Conservation (phyloP, 2,888 invertebrate species). For the Drosophila siamana region DNA sequence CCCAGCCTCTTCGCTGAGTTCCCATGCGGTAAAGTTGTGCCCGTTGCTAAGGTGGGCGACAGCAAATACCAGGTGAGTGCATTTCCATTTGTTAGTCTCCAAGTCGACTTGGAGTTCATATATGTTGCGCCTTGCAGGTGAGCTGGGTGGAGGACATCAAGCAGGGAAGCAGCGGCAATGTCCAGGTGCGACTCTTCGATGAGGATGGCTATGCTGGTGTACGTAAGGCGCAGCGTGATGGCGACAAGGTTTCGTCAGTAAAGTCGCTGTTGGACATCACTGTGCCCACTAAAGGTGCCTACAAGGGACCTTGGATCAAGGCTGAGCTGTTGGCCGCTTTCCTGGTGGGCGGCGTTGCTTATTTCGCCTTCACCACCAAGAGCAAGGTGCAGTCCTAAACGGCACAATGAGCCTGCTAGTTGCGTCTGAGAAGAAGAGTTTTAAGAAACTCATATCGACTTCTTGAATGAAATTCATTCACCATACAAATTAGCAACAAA, state of each 20-base stretch:
- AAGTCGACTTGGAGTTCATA: too few relatives aligned
- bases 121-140: conserved; percentile 87
- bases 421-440: background rate
- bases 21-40: conserved; percentile 91
- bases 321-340: conserved; percentile 95
- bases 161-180: conserved; percentile 92
- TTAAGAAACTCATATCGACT: conserved; percentile 18
- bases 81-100: too few relatives aligned
- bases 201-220: conserved; percentile 96
- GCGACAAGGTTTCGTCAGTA: conserved; percentile 88
- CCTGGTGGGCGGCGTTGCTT: conserved; percentile 92
- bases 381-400: conserved; percentile 91
- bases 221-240: conserved; percentile 92
- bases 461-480: conserved; percentile 85
- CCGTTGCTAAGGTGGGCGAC: conserved; percentile 92
- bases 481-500: conserved; percentile 63
- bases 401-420: background rate
- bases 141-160: conserved; percentile 97
- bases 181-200: conserved; percentile 93
- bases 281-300: conserved; percentile 92
- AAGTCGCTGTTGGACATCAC: conserved; percentile 89
- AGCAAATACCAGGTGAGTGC: conserved; percentile 92
- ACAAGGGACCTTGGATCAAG: conserved; percentile 96
- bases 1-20: conserved; percentile 95
- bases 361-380: conserved; percentile 94